Evolutionary conservation across 35 echinoderm and acorn worm genomes (phyloP), one percentile per base, ranked within the genome.

Genomic region (Chiridota heheva): DNA sequence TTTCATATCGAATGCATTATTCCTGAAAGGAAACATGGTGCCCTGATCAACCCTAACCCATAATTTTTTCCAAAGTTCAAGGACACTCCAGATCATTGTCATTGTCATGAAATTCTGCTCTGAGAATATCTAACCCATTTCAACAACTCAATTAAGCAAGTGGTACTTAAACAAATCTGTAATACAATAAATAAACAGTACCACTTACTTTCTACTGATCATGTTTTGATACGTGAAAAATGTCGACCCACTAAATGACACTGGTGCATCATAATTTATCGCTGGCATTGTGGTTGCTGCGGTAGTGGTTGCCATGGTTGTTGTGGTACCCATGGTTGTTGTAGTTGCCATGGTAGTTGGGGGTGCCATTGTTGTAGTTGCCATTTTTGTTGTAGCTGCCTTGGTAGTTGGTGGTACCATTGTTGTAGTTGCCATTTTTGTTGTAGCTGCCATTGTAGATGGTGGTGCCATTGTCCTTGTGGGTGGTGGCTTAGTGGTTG

Each of bases 181-280:
- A 66, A 12, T 17, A 16, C 30, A 13, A 15, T 44, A 75, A 71
- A 41, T n/a, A 42, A 0, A 8, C 42, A 30, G 8, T 15, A 34
- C 26, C 4, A 78, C 85, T 95, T 71, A 95, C 91, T 24, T 66
- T 95, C 58, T n/a, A 18, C 47, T 34, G 38, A 84, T 74, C 47
- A 47, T 44, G 78, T 95, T 95, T 37, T 60, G 49, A 65, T 95
- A 95, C 7, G 26, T 79, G 44, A 67, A 85, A 68, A 63, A 77
- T 44, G 47, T 48, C 26, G 26, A 51, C 2, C 91, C 91, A 20
- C 84, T 75, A 58, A 95, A 95, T 25, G 32, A 80, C 64, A 95
- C 81, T 20, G 91, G 91, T 24, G 29, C 86, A 67, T 91, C 56
- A 7, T 45, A 44, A 64, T 91, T 58, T 10, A 82, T 36, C 15